A percentile compares a stretch with the other conserved stretches of the same genome.
Evolutionary conservation across 2,797 vertebrate genomes (phyloP).

Genomic region (Amazona ochrocephala): DNA sequence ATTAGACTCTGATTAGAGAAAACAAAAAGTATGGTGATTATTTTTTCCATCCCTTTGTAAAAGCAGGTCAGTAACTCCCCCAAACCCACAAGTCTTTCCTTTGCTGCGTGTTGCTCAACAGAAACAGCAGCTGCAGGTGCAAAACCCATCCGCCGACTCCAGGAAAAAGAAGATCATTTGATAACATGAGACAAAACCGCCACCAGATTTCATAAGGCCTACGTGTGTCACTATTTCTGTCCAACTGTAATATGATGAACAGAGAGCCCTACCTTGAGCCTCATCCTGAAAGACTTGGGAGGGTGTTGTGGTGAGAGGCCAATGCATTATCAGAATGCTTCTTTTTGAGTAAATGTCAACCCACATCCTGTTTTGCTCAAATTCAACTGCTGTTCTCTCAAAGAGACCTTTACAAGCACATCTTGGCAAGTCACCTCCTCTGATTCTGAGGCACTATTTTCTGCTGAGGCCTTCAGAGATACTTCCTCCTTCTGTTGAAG

Average conservation of each 20-base stretch:
- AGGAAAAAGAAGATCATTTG: background rate
- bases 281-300: background rate
- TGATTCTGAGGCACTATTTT: background rate
- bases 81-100: background rate
- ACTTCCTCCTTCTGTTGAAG: background rate
- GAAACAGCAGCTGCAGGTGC: slow-evolving; percentile 30
- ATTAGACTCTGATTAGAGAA: background rate
- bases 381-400: background rate
- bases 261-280: slow-evolving; percentile 17
- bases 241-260: background rate
- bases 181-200: slow-evolving; percentile 7
- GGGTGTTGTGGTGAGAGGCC: background rate
- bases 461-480: background rate
- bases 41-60: background rate
- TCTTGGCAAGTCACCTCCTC: background rate
- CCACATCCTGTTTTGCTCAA: slow-evolving; percentile 79
- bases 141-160: background rate
- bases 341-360: slow-evolving; percentile 68
- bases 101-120: background rate
- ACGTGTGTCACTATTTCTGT: slow-evolving; percentile 25
- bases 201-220: slow-evolving; percentile 14
- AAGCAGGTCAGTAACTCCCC: slow-evolving; percentile 1
- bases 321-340: background rate
- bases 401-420: background rate
- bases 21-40: background rate